phyloP scores from a whole-genome alignment of 1,140 invertebrate species.

The Ceratosolen fusciceps region DNA sequence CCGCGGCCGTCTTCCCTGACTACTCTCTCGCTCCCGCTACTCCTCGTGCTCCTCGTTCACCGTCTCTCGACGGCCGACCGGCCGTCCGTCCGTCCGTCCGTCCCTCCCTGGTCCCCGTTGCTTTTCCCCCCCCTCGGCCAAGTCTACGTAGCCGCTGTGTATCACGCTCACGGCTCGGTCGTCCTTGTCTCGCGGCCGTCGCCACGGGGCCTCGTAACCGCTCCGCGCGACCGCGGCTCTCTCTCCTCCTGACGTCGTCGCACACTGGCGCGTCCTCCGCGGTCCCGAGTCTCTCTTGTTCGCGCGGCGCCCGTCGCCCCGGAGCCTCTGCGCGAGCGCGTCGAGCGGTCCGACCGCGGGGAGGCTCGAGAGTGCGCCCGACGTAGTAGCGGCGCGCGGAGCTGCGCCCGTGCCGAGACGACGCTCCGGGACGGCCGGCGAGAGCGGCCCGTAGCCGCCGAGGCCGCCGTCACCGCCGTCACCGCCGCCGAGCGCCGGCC shows the following conservation, averaged over 20 bases:
- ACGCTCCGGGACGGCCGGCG: constrained; percentile 7
- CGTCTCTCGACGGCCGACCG: neutral
- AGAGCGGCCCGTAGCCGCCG: neutral
- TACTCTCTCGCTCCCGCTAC: no score
- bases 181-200: neutral
- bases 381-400: constrained; percentile 26
- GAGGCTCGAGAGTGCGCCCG: constrained; percentile 20
- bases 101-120: neutral
- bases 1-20: neutral
- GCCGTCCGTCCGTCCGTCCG: neutral
- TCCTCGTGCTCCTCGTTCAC: neutral
- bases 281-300: constrained; percentile 29
- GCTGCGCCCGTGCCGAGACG: constrained; percentile 24
- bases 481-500: constrained; percentile 1
- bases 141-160: neutral
- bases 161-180: neutral
- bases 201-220: constrained; percentile 2
- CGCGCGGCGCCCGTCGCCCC: constrained; percentile 28
- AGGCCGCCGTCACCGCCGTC: neutral
- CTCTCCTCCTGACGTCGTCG: constrained; percentile 20
- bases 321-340: constrained; percentile 25
- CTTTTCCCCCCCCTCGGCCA: neutral
- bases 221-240: constrained; percentile 16
- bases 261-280: constrained; percentile 41
- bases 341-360: constrained; percentile 19